These are phyloP conservation scores for Haliaeetus leucogaster DNA, from an alignment of 2,113 vertebrate genomes.

Conservation along the genomic window DNA sequence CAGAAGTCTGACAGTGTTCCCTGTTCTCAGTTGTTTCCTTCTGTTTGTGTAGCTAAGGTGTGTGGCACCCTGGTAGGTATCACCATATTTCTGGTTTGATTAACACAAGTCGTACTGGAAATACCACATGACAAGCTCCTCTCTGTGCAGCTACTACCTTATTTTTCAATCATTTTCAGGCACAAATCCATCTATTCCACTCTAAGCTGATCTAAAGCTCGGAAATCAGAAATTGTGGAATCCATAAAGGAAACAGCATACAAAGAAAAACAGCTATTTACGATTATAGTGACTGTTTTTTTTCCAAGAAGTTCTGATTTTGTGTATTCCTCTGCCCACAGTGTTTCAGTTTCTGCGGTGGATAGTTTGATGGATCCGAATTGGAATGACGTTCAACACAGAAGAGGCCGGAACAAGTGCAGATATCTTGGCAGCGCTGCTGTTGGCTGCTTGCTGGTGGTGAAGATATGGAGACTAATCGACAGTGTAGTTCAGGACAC, in stretches of 20 bases:
- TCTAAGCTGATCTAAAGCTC: background rate
- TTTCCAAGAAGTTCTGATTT: constrained; percentile 36
- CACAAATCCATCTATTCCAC: background rate
- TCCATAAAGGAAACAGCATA: background rate
- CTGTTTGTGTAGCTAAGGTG: background rate
- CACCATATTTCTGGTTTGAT: background rate
- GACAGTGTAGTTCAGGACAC: background rate
- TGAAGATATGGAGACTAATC: background rate
- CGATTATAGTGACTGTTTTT: background rate
- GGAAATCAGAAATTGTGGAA: background rate
- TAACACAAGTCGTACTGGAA: background rate
- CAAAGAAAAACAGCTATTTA: constrained; percentile 34
- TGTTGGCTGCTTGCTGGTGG: constrained; percentile 8
- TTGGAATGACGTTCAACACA: background rate
- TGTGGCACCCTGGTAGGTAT: background rate
- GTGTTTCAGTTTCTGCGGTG: background rate
- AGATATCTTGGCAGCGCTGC: background rate
- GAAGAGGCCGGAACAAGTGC: background rate
- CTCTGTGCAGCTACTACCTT: background rate
- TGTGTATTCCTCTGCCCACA: background rate
- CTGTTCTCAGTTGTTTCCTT: background rate
- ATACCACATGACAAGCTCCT: background rate
- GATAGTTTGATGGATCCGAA: background rate
- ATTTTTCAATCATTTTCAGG: background rate
- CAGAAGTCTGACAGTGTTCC: rapidly evolving